Evolutionary conservation across 2,113 vertebrate species (phyloP), one percentile per base, ranked within the genome.

Genomic region (Phoxinus phoxinus): DNA sequence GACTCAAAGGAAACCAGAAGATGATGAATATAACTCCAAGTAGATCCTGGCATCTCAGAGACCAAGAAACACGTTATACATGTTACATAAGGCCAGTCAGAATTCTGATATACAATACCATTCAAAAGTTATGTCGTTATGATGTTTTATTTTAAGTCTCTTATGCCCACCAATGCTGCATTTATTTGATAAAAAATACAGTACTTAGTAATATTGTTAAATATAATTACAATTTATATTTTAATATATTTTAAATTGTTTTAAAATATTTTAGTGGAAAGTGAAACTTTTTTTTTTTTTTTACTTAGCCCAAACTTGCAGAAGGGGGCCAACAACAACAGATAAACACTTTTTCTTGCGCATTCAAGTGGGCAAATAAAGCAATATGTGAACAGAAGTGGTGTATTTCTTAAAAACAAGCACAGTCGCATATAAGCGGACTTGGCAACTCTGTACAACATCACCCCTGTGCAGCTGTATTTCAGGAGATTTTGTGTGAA

Each of bases 401-500:
- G 19, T 56, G 53, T 0, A 56, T 56, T 56, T 23, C 7, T 3
- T 2, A 7, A 51, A 56, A 56, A 23, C 53, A 56, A 56, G 19
- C 53, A 6, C 6, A 56, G 19, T 56, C 6, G 6, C 53, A 56
- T 56, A 56, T 1, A 23, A 56, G 53, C 7, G 8, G 53, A 56
- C 19, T 56, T 23, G 19, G 19, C 19, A 56, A 69, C 27, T 65
- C 51, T 44, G 19, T 56, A 23, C 48, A 58, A 23, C 48, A 58
- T 82, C 72, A 76, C 46, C 48, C 9, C 15, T 30, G 80, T 63
- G 58, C 79, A 69, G 84, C 78, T 73, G 67, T 15, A 37, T 86
- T 86, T 86, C 69, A 80, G 76, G 81, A 76, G 51, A 84, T 65
- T 75, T 81, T 67, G 30, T 15, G 19, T 41, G 4, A 84, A 25